Conservation (phyloP, 2,797 vertebrate species). For the Gambelia wislizenii region DNA sequence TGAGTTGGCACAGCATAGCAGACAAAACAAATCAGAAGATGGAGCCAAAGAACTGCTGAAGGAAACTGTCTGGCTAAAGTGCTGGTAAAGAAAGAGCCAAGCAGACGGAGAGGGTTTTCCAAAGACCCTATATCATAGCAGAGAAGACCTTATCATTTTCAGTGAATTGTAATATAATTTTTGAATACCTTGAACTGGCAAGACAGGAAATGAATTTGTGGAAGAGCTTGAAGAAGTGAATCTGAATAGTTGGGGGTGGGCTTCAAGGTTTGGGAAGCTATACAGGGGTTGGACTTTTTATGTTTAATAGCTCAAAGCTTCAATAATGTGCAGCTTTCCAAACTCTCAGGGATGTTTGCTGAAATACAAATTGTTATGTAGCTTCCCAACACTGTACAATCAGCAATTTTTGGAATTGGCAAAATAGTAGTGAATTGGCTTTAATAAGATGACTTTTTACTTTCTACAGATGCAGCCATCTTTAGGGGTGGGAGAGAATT, state of each 20-base stretch:
- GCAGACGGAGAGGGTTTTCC: not conserved
- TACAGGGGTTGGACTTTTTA: not conserved
- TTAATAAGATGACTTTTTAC: not conserved
- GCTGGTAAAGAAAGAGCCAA: not conserved
- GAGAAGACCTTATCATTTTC: not conserved
- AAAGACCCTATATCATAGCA: not conserved
- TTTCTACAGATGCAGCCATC: not conserved
- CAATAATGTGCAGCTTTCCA: not conserved
- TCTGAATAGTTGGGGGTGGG: not conserved
- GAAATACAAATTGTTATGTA: not conserved
- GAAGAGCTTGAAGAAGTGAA: not conserved
- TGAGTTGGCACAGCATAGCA: not conserved
- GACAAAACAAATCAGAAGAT: not conserved
- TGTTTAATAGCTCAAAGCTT: not conserved
- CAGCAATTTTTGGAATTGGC: not conserved
- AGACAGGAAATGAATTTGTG: not conserved
- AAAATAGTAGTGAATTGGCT: not conserved
- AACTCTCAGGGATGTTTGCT: too few relatives aligned
- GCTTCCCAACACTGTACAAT: not conserved
- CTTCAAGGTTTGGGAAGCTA: not conserved
- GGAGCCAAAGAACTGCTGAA: too few relatives aligned
- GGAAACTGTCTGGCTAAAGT: not conserved
- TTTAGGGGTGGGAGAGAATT: not conserved
- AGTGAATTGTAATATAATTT: not conserved
- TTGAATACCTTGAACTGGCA: not conserved